A percentile compares a stretch with the other conserved stretches of the same genome.
These are phyloP conservation scores for Pelobates fuscus DNA, from an alignment of 2,113 vertebrate genomes.

Conservation along the genomic window DNA sequence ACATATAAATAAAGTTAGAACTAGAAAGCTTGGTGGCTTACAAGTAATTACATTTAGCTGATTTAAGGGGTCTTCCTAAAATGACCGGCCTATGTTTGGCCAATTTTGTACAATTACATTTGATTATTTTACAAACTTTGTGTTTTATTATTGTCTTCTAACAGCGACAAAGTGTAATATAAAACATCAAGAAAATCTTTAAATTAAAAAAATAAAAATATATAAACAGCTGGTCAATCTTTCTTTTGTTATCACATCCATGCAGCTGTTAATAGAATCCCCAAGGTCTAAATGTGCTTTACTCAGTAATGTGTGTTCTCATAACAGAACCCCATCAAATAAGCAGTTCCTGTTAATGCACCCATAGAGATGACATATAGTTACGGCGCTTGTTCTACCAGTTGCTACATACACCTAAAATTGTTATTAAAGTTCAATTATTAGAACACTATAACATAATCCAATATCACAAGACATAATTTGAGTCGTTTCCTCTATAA, in stretches of 20 bases:
- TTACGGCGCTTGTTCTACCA: conserved; percentile 16
- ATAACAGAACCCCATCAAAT: conserved; percentile 40
- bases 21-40: background rate
- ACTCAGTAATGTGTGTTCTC: conserved; percentile 53
- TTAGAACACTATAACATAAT: conserved; percentile 50
- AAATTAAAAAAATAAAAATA: background rate
- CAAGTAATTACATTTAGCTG: conserved; percentile 14
- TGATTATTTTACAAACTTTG: conserved; percentile 12
- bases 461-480: conserved; percentile 46
- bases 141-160: conserved; percentile 43
- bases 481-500: conserved; percentile 37
- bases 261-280: conserved; percentile 58
- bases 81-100: background rate
- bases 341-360: conserved; percentile 25
- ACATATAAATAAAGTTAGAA: too few species aligned
- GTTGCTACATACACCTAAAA: conserved; percentile 21
- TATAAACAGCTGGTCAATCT: conserved; percentile 36
- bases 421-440: conserved; percentile 45
- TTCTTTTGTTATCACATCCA: conserved; percentile 55
- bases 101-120: conserved; percentile 18
- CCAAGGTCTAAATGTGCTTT: conserved; percentile 53
- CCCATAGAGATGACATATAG: conserved; percentile 49
- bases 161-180: conserved; percentile 50
- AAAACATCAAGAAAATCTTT: conserved; percentile 18
- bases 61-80: conserved; percentile 5